Evolutionary conservation across 2,113 vertebrate genomes (phyloP).

Genomic region (Capra hircus): DNA sequence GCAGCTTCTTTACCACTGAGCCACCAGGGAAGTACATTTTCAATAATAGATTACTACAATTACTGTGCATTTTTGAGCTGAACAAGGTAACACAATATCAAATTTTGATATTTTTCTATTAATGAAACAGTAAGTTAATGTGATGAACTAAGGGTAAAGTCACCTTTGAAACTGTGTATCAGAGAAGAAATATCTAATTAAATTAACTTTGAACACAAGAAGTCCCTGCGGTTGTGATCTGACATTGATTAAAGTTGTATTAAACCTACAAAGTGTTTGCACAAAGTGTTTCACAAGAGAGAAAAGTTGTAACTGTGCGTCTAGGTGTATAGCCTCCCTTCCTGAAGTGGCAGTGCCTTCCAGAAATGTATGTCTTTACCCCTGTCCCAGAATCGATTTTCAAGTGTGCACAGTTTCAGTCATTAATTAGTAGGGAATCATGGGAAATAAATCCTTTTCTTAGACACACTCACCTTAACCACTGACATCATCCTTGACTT

Average conservation of each 20-base stretch:
- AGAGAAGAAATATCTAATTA: neutral
- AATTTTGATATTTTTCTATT: neutral
- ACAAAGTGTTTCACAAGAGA: neutral
- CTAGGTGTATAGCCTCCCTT: neutral
- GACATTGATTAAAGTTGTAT: neutral
- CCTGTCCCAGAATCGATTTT: neutral
- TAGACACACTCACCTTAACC: neutral
- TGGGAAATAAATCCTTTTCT: neutral
- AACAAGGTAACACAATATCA: neutral
- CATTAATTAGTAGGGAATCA: too few species aligned
- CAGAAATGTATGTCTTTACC: neutral
- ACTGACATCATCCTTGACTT: neutral
- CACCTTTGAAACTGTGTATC: neutral
- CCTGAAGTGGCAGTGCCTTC: neutral
- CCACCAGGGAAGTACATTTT: neutral
- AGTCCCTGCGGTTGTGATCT: neutral
- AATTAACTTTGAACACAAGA: neutral
- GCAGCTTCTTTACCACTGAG: neutral
- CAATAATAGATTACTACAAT: neutral
- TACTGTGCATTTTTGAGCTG: neutral
- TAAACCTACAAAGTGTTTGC: neutral
- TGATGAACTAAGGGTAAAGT: neutral
- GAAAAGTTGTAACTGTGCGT: neutral
- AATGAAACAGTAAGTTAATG: neutral
- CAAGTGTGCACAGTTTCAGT: neutral